These are phyloP conservation scores for Crotalus helleri DNA, from an alignment of 2,113 vertebrate species.

Conservation along the genomic window DNA sequence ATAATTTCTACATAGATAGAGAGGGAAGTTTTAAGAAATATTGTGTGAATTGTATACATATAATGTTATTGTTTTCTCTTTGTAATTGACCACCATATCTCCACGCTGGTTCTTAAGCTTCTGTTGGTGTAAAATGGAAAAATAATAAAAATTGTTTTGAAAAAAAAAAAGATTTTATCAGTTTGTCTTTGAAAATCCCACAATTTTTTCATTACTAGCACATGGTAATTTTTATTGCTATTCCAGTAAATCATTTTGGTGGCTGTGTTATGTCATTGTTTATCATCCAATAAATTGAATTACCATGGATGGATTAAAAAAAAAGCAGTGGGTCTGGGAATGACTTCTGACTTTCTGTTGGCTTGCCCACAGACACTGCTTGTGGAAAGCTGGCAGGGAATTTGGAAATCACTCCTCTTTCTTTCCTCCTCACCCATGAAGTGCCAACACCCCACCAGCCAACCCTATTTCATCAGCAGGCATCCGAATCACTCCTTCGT, in stretches of 20 bases:
- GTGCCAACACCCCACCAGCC: not conserved
- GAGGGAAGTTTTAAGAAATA: too few relatives aligned
- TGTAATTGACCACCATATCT: too few relatives aligned
- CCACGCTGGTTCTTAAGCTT: too few relatives aligned
- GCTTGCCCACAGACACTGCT: not conserved
- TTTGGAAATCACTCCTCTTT: not conserved
- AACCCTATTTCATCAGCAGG: too few relatives aligned
- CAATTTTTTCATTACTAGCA: not conserved
- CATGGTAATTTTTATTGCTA: not conserved
- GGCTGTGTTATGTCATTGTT: not conserved
- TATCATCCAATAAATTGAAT: not conserved
- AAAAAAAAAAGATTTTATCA: not conserved
- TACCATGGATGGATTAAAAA: not conserved
- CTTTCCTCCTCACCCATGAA: not conserved
- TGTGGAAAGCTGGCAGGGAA: not conserved
- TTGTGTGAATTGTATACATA: too few relatives aligned
- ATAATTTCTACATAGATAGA: too few relatives aligned
- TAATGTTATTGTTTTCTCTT: too few relatives aligned
- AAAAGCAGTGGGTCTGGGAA: not conserved
- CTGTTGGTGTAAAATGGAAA: too few relatives aligned
- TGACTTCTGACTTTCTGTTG: not conserved
- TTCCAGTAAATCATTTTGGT: not conserved
- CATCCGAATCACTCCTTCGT: not conserved
- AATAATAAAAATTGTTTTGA: too few relatives aligned
- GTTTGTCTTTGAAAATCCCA: not conserved